These are phyloP conservation scores for Drosophila virilis DNA, from an alignment of 1,140 invertebrate genomes.

Conservation along the genomic window DNA sequence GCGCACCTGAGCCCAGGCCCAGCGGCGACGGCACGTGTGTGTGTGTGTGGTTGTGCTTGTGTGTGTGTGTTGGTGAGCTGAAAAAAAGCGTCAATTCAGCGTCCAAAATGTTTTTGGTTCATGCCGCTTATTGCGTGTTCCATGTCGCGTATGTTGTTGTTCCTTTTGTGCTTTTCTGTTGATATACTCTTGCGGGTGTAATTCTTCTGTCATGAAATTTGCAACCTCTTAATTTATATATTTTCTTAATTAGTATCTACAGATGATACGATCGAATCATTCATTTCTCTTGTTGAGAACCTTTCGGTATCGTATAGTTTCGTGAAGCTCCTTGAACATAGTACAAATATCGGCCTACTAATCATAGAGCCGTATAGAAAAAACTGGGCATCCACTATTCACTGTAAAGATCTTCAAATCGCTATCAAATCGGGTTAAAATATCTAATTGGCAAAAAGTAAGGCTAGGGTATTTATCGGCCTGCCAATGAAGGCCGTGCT, in stretches of 20 bases:
- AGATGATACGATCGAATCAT: too few relatives aligned
- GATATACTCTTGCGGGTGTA: not conserved
- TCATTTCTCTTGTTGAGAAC: too few relatives aligned
- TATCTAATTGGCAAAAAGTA: too few relatives aligned
- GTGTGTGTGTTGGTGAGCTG: not conserved
- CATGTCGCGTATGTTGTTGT: slow-evolving; percentile 50
- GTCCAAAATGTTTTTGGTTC: slow-evolving; percentile 61
- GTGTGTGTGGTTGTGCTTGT: not conserved
- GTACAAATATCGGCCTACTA: too few relatives aligned
- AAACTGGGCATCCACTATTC: too few relatives aligned
- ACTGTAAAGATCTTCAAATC: too few relatives aligned
- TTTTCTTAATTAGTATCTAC: too few relatives aligned
- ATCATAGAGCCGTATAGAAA: too few relatives aligned
- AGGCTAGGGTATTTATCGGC: not conserved
- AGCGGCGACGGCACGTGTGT: not conserved
- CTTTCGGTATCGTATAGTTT: too few relatives aligned
- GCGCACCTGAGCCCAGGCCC: slow-evolving; percentile 19
- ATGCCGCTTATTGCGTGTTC: slow-evolving; percentile 70
- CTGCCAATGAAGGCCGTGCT: not conserved
- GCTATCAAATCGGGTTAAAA: too few relatives aligned
- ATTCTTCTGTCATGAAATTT: not conserved
- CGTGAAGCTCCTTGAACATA: too few relatives aligned
- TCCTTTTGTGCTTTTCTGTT: slow-evolving; percentile 20
- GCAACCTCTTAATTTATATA: not conserved
- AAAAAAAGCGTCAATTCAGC: slow-evolving; percentile 73